Evolutionary conservation across 2,113 vertebrate genomes (phyloP).

Genomic region (Centrocercus urophasianus): DNA sequence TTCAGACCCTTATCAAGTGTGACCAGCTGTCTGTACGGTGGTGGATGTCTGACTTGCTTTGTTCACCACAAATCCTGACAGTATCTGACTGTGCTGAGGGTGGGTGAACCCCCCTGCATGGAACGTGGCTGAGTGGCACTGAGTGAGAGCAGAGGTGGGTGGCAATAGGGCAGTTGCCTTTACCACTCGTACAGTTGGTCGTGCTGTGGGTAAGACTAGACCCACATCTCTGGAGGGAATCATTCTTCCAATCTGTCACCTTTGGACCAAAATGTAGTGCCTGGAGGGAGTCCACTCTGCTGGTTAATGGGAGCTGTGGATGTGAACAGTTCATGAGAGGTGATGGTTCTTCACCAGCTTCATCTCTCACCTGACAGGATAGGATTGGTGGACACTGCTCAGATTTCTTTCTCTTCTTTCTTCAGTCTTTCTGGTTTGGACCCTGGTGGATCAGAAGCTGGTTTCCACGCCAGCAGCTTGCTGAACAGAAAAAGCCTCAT

Average conservation of each 20-base stretch:
- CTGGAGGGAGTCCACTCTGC: neutral
- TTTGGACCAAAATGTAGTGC: neutral
- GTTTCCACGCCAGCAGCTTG: neutral
- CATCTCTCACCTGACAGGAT: neutral
- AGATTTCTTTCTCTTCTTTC: neutral
- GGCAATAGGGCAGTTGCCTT: rapidly evolving
- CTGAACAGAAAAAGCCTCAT: neutral
- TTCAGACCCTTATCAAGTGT: neutral
- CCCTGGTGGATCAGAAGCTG: rapidly evolving
- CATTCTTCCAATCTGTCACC: neutral
- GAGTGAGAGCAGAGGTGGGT: neutral
- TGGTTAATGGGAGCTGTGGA: neutral
- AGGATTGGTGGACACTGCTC: rapidly evolving
- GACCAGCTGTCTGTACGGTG: neutral
- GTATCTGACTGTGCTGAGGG: rapidly evolving
- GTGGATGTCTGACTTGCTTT: neutral
- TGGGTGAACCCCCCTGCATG: neutral
- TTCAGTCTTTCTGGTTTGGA: neutral
- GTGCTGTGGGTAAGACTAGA: neutral
- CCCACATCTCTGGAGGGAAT: neutral
- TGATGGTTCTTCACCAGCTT: neutral
- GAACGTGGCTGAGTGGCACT: neutral
- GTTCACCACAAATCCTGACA: neutral
- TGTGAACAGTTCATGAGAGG: neutral
- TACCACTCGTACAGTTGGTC: neutral